Base-by-base conservation (phyloP, 2,888 invertebrate genomes). In the Micropterix aruncella region DNA sequence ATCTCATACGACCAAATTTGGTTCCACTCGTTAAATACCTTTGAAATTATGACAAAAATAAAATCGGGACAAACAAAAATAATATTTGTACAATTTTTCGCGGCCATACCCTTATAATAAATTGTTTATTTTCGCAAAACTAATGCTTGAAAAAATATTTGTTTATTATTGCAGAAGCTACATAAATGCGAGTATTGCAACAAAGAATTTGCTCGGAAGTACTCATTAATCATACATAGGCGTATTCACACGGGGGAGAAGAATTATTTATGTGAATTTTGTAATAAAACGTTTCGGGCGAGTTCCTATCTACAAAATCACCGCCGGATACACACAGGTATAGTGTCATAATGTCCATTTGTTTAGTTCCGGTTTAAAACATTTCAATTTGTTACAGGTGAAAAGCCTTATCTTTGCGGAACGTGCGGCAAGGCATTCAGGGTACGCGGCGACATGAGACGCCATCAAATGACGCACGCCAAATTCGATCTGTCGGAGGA, bases 131-230 rank as follows among this genome's bases (percentile, higher is more conserved):
- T n/a, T n/a, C n/a, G n/a, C n/a, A n/a, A n/a, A n/a, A n/a, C n/a
- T n/a, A n/a, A n/a, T n/a, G n/a, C n/a, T n/a, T n/a, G n/a, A n/a
- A n/a, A n/a, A n/a, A n/a, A n/a, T n/a, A n/a, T n/a, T n/a, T n/a
- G n/a, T n/a, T 16, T 16, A 38, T 42, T 19, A 27, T 47, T 47
- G 5, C 59, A 85, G 61, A 87, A 87, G 60, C 78, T 82, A 51
- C 88, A 83, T 60, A 89, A 90, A 57, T 91, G 91, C 59, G 90
- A 90, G 56, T 91, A 83, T 58, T 91, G 91, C 58, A 84, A 82
- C 44, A 91, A 91, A 57, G 84, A 87, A 56, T 92, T 91, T 63
- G 87, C 90, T 0, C 72, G 91, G 40, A 86, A 89, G 54, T 92
- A 91, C 60, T 90, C 90, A 1, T 63, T 91, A 41, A 87, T 84